These are phyloP conservation scores for Vulpes vulpes DNA, from an alignment of 2,113 vertebrate genomes.

Conservation along the genomic window DNA sequence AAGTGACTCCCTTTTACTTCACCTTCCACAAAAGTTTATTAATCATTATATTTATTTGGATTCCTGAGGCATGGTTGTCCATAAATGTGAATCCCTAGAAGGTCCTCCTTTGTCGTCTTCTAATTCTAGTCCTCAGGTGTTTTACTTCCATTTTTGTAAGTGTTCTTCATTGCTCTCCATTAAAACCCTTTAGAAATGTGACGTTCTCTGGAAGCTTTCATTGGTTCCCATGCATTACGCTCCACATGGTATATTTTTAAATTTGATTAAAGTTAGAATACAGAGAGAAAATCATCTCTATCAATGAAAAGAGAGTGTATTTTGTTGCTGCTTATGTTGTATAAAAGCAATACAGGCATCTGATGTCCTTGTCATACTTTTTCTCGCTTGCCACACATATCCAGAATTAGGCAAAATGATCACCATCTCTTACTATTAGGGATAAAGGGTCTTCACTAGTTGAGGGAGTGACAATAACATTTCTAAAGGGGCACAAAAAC, in stretches of 20 bases:
- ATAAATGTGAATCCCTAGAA: background rate
- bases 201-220: background rate
- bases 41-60: background rate
- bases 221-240: background rate
- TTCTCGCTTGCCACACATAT: background rate
- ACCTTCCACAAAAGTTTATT: background rate
- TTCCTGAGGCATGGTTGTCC: background rate
- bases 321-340: background rate
- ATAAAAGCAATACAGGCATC: background rate
- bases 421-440: background rate
- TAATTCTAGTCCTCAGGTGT: background rate
- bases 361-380: background rate
- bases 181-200: slow-evolving; percentile 24
- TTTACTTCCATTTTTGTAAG: background rate
- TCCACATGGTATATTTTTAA: background rate
- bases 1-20: background rate
- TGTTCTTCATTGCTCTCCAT: background rate
- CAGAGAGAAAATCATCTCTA: background rate
- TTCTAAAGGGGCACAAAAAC: background rate
- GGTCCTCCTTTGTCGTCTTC: background rate
- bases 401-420: background rate
- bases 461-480: background rate
- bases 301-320: background rate
- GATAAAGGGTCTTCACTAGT: background rate
- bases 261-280: background rate